Conservation (phyloP, 2,113 vertebrate species). For the Alligator mississippiensis region DNA sequence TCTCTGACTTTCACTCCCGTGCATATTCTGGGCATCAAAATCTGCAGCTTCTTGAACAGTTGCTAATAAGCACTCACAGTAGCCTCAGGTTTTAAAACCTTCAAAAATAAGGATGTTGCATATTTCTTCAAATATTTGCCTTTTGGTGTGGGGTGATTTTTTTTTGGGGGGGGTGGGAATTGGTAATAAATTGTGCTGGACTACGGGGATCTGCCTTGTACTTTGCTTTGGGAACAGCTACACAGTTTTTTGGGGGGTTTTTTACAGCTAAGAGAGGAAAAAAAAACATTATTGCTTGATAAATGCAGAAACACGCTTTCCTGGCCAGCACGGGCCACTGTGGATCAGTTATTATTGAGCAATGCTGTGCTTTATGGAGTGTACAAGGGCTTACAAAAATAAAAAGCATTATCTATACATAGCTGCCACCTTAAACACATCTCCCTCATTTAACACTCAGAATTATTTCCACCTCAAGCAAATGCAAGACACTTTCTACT, state of each 20-base stretch:
- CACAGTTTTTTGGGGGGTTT: not conserved
- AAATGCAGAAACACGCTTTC: not conserved
- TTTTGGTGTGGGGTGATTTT: conserved; percentile 19
- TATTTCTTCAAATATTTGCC: conserved; percentile 62
- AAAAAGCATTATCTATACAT: not conserved
- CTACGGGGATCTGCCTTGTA: not conserved
- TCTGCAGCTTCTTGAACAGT: conserved; percentile 6
- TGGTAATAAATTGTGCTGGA: conserved; percentile 71
- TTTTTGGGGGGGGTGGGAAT: not conserved
- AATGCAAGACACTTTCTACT: not conserved
- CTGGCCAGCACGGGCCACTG: not conserved
- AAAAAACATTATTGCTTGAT: not conserved
- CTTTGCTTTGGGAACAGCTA: conserved; percentile 23
- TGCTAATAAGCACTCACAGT: conserved; percentile 46
- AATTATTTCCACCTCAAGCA: not conserved
- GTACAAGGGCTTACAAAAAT: not conserved
- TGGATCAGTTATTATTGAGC: conserved; percentile 13
- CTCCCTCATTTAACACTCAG: not conserved
- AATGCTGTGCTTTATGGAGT: rapidly evolving
- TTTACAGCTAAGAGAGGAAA: not conserved
- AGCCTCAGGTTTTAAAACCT: conserved; percentile 48
- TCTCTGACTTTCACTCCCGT: conserved; percentile 6
- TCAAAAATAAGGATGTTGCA: conserved; percentile 64
- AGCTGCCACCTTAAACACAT: not conserved
- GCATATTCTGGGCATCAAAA: conserved; percentile 11